Base-by-base conservation (phyloP, 2,113 vertebrate species). In the Nematolebias whitei region DNA sequence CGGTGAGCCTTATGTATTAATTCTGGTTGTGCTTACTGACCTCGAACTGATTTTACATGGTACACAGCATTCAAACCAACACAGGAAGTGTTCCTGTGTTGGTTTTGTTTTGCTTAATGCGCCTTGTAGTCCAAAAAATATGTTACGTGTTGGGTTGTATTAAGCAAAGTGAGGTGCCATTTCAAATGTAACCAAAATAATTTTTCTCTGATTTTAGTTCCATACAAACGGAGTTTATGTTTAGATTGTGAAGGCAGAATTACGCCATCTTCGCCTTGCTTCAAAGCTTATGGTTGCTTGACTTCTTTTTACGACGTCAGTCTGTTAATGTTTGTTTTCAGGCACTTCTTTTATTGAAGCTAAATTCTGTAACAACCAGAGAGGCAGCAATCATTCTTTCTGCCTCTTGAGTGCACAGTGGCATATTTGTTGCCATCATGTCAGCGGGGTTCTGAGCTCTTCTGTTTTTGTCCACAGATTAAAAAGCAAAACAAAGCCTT, bases 401-500 rank as follows among this genome's bases (percentile, higher is more conserved):
- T 50, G 40, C 69, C 39, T 59, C 51, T n/a, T 71, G 47, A 57
- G 55, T 55, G 63, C 61, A 60, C 54, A 44, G 44, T 52, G 59
- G 58, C 75, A 66, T 79, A 75, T 86, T 48, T 63, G 55, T 79
- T 51, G 63, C 70, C 63, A 67, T 66, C 40, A 66, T 82, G 74
- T 68, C 74, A 56, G 65, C 11, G 4, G 77, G 79, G 57, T 59
- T 58, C 60, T 78, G 62, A 73, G 79, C 70, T 60, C 60, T 78
- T 68, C 29, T 38, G 55, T 59, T 63, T 56, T 75, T 65, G 74
- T 70, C 48, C 63, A 62, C 73, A 64, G 48, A 86, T 73, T 85
- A 72, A 61, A 57, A 61, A 57, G 3, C 3, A 57, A n/a, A 65
- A 38, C 18, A 64, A 71, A 23, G 29, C 58, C 56, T 16, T 23